phyloP scores from a whole-genome alignment of 2,888 invertebrate species.

The Harpalus rufipes region DNA sequence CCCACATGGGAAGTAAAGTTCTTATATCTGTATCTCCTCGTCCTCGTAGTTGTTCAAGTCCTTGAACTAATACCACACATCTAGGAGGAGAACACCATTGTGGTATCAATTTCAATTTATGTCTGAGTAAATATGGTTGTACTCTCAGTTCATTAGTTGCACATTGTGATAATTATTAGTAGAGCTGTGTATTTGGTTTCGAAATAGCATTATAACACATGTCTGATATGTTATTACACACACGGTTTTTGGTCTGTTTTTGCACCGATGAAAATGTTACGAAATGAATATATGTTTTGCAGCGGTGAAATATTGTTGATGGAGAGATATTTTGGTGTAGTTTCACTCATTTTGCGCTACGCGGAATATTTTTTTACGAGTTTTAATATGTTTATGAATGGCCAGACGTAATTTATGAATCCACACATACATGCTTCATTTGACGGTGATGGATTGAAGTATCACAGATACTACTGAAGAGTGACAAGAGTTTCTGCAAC shows the following conservation, averaged over 20 bases:
- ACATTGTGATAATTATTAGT: background rate
- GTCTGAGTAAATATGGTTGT: background rate
- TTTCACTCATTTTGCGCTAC: background rate
- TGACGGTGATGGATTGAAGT: no score
- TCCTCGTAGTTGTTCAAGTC: background rate
- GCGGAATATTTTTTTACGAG: background rate
- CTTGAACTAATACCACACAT: background rate
- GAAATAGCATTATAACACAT: background rate
- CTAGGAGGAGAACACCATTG: background rate
- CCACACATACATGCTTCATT: no score
- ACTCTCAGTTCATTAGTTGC: background rate
- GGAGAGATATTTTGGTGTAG: background rate
- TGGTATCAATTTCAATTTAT: background rate
- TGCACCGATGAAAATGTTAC: background rate
- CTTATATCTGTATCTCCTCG: background rate
- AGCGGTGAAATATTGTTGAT: background rate
- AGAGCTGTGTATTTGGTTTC: background rate
- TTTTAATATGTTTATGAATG: no score
- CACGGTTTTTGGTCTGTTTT: background rate
- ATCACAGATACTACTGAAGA: no score
- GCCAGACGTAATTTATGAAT: no score
- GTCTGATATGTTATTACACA: conserved; percentile 3
- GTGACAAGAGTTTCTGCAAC: no score
- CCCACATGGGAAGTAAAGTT: background rate
- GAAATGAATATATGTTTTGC: background rate